A percentile compares a stretch with the other conserved stretches of the same genome.
These are phyloP conservation scores for Macrotus californicus DNA, from an alignment of 2,113 vertebrate genomes.

Conservation along the genomic window DNA sequence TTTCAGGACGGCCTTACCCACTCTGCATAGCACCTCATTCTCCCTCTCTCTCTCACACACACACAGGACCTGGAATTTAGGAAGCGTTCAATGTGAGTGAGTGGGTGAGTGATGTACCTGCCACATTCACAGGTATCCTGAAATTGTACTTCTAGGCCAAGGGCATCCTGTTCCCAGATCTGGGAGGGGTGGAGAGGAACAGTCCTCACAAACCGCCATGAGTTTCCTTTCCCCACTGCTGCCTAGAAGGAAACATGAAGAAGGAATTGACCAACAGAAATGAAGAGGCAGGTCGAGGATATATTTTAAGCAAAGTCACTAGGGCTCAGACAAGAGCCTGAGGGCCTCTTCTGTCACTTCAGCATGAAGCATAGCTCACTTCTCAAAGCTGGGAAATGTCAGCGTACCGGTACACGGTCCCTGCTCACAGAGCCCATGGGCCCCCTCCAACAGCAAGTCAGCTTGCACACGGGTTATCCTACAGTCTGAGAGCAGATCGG, in stretches of 20 bases:
- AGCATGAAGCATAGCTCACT: neutral
- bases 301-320: conserved; percentile 33
- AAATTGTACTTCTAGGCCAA: neutral
- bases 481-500: neutral
- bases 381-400: conserved; percentile 7
- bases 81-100: neutral
- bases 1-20: neutral
- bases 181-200: neutral
- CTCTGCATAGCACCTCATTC: neutral
- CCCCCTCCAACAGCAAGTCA: neutral
- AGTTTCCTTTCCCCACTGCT: neutral
- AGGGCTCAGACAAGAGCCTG: neutral
- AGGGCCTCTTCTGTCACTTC: conserved; percentile 1
- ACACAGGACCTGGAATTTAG: neutral
- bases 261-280: neutral
- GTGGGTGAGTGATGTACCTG: neutral
- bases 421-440: neutral
- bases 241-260: neutral
- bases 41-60: neutral
- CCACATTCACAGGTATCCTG: neutral
- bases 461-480: neutral
- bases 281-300: neutral
- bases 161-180: neutral
- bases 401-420: neutral
- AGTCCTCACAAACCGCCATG: neutral